A percentile compares a stretch with the other conserved stretches of the same genome.
These are phyloP conservation scores for Miltochrista miniata DNA, from an alignment of 2,888 invertebrate species.

Conservation along the genomic window DNA sequence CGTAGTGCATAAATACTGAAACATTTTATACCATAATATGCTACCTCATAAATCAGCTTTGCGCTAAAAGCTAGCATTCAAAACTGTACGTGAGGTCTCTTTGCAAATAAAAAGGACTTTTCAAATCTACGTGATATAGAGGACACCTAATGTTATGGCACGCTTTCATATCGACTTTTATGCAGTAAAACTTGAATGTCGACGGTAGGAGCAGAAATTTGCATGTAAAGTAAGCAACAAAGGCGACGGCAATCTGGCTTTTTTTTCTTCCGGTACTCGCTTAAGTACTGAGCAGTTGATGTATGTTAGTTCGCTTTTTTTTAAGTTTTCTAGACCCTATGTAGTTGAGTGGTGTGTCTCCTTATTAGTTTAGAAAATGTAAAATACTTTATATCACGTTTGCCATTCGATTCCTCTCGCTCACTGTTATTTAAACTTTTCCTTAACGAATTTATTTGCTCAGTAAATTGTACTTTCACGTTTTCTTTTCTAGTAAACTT, in stretches of 20 bases:
- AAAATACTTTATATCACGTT: slow-evolving; percentile 3
- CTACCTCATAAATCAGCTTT: slow-evolving; percentile 38
- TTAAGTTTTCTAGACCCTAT: neutral
- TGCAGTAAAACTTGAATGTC: slow-evolving; percentile 36
- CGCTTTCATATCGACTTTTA: slow-evolving; percentile 49
- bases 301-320: neutral
- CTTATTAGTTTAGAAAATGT: slow-evolving; percentile 3
- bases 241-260: slow-evolving; percentile 28
- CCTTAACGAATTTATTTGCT: slow-evolving; percentile 10
- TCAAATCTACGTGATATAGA: slow-evolving; percentile 45
- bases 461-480: slow-evolving; percentile 12
- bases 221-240: slow-evolving; percentile 35
- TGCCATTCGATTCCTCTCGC: slow-evolving; percentile 1
- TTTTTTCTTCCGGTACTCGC: slow-evolving; percentile 3
- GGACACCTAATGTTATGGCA: slow-evolving; percentile 52
- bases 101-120: slow-evolving; percentile 51
- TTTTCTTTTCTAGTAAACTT: slow-evolving; percentile 7
- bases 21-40: slow-evolving; percentile 28
- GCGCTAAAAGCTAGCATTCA: slow-evolving; percentile 44
- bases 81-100: slow-evolving; percentile 53
- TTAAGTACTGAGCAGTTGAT: neutral
- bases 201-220: slow-evolving; percentile 33
- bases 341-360: neutral
- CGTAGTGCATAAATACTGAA: slow-evolving; percentile 4
- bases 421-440: neutral